Percentiles rank a stretch among this genome's conserved stretches.
Evolutionary conservation across 2,888 invertebrate species (phyloP).

Genomic region (Lysandra coridon): DNA sequence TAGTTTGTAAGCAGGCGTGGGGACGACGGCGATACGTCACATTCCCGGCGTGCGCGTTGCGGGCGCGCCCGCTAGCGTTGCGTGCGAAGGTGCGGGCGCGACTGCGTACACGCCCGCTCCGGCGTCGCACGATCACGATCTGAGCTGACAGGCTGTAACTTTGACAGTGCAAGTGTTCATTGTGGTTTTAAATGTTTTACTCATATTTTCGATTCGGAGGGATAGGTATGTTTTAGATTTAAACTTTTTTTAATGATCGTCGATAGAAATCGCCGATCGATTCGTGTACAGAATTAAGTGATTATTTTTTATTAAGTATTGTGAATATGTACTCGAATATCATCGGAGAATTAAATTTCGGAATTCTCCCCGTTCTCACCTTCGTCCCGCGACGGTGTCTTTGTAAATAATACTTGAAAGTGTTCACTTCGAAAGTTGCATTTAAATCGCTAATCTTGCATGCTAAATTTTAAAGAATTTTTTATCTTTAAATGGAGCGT

Average conservation of each 20-base stretch:
- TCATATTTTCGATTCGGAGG: constrained; percentile 62
- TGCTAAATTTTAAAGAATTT: constrained; percentile 48
- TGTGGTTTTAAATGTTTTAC: constrained; percentile 65
- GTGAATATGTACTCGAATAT: constrained; percentile 79
- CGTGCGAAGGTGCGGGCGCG: constrained; percentile 34
- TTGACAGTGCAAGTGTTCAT: constrained; percentile 63
- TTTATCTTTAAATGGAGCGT: constrained; percentile 32
- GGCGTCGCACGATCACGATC: constrained; percentile 34
- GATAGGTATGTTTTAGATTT: constrained; percentile 57
- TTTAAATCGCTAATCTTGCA: constrained; percentile 76
- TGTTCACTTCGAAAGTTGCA: constrained; percentile 77
- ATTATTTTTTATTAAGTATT: constrained; percentile 64
- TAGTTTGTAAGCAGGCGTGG: constrained; percentile 34
- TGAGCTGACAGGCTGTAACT: constrained; percentile 36
- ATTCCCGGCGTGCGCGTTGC: constrained; percentile 44
- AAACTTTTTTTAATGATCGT: constrained; percentile 57
- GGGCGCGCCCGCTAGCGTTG: constrained; percentile 26
- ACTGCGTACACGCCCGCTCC: constrained; percentile 36
- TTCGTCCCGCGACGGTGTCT: constrained; percentile 45
- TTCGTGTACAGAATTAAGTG: constrained; percentile 62
- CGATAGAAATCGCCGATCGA: constrained; percentile 55
- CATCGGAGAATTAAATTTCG: constrained; percentile 56
- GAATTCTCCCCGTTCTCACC: neutral
- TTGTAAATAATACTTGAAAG: constrained; percentile 73
- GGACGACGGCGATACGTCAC: constrained; percentile 43